Evolutionary conservation across 2,113 vertebrate genomes (phyloP).

Genomic region (Penelope pileata): DNA sequence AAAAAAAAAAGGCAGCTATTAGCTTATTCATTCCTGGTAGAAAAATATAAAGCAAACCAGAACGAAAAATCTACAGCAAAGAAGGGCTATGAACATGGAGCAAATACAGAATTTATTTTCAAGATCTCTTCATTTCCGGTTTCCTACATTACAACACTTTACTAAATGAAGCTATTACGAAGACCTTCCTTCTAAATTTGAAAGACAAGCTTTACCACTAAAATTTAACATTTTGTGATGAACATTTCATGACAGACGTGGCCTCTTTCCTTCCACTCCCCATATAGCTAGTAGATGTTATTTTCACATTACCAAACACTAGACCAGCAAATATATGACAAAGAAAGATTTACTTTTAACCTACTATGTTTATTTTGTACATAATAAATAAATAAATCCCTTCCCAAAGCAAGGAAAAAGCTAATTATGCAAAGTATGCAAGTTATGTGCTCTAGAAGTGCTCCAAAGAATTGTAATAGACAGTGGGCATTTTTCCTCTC

Average conservation of each 20-base stretch:
- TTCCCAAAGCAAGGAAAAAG: not conserved
- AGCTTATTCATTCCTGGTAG: not conserved
- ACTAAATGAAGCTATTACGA: conserved; percentile 34
- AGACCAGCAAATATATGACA: not conserved
- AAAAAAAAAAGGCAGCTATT: not conserved
- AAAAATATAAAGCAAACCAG: not conserved
- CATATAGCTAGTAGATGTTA: not conserved
- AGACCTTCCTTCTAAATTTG: not conserved
- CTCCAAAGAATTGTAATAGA: not conserved
- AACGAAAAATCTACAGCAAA: not conserved
- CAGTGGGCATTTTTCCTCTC: not conserved
- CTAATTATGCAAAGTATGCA: not conserved
- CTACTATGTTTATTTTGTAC: not conserved
- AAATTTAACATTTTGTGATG: no score
- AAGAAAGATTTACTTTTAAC: not conserved
- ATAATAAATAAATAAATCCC: not conserved
- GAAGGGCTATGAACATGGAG: not conserved
- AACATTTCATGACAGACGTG: not conserved
- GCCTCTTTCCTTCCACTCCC: not conserved
- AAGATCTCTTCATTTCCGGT: not conserved
- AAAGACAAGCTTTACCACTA: not conserved
- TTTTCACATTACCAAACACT: not conserved
- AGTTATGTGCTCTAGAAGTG: not conserved
- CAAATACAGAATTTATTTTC: not conserved
- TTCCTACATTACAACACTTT: not conserved